Evolutionary conservation across 2,797 vertebrate species (phyloP).

Genomic region (Picus viridis): DNA sequence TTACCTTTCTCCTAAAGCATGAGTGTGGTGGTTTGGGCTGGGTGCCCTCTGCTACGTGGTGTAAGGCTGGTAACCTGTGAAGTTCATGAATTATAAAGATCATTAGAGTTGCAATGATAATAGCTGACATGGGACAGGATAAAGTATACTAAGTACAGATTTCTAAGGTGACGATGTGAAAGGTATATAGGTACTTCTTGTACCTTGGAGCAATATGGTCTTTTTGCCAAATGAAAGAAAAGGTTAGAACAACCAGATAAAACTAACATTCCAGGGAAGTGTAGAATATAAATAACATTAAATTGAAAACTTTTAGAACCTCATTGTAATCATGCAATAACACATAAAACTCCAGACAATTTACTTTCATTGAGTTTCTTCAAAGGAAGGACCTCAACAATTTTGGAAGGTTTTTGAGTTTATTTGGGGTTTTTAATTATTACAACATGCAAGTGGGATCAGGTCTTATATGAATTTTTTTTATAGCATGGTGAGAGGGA

Average conservation of each 20-base stretch:
- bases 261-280: not conserved
- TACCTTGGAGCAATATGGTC: not conserved
- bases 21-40: too few relatives aligned
- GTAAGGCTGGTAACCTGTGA: not conserved
- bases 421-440: not conserved
- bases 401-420: accelerated
- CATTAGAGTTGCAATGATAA: not conserved
- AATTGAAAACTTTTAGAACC: not conserved
- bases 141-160: not conserved
- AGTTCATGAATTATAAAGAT: not conserved
- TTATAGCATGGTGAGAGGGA: not conserved
- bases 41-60: too few relatives aligned
- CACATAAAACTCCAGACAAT: not conserved
- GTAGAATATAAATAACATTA: not conserved
- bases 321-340: not conserved
- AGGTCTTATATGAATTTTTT: not conserved
- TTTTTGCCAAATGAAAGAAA: not conserved
- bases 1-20: not conserved
- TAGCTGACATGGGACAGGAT: not conserved
- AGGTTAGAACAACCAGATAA: not conserved
- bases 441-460: not conserved
- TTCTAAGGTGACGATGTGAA: not conserved
- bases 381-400: not conserved
- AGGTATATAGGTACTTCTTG: not conserved
- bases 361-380: not conserved